Evolutionary conservation across 2,113 vertebrate species (phyloP).

Genomic region (Talpa occidentalis): DNA sequence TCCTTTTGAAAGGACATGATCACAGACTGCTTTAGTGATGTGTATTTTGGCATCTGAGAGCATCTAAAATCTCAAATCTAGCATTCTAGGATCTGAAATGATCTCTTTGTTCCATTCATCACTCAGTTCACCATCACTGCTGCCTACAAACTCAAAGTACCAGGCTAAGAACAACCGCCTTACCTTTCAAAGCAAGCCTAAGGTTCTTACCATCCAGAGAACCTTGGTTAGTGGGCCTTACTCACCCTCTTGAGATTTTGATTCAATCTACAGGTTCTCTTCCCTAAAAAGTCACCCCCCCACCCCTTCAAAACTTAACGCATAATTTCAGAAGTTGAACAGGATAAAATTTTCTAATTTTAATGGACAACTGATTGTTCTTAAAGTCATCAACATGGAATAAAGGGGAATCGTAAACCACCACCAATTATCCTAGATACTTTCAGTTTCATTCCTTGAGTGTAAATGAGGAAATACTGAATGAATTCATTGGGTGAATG

Average conservation of each 20-base stretch:
- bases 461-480: not conserved
- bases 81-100: not conserved
- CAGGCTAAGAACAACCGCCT: not conserved
- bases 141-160: constrained; percentile 10
- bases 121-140: not conserved
- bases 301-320: not conserved
- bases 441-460: constrained; percentile 19
- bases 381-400: constrained; percentile 45
- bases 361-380: not conserved
- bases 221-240: not conserved
- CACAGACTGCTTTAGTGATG: not conserved
- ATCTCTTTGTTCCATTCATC: not conserved
- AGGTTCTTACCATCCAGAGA: not conserved
- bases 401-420: not conserved
- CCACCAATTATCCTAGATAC: not conserved
- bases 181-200: not conserved
- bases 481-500: not conserved
- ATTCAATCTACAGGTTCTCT: not conserved
- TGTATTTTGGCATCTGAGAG: not conserved
- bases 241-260: not conserved
- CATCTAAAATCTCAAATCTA: constrained; percentile 2
- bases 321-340: not conserved
- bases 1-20: not conserved
- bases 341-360: not conserved
- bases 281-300: not conserved